A percentile compares a stretch with the other conserved stretches of the same genome.
Evolutionary conservation across 2,797 vertebrate genomes (phyloP).

Genomic region (Hafferia zeledoni): DNA sequence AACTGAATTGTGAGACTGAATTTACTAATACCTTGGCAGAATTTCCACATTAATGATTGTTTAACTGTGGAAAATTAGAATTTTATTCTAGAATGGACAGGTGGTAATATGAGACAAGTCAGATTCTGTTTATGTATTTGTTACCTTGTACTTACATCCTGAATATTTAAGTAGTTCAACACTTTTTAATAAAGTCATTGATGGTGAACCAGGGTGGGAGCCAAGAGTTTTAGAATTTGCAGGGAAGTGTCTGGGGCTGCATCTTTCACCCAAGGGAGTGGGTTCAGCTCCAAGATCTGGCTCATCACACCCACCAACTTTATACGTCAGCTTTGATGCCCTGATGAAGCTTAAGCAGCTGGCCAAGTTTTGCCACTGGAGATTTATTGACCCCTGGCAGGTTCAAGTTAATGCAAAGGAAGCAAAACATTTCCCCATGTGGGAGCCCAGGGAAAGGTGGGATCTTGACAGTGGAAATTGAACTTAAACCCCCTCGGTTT

Average conservation of each 20-base stretch:
- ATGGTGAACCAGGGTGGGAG: background rate
- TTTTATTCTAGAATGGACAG: conserved; percentile 47
- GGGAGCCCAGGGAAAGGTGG: background rate
- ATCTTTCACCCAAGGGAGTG: accelerated
- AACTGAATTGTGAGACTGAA: conserved; percentile 47
- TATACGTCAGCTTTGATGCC: accelerated
- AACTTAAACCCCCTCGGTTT: accelerated
- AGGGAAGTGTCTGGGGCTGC: background rate
- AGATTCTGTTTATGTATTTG: conserved; percentile 50
- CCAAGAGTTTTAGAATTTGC: background rate
- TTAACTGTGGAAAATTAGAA: conserved; percentile 64
- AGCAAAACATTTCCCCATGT: background rate
- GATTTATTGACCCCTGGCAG: accelerated
- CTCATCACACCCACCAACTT: accelerated
- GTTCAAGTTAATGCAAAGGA: background rate
- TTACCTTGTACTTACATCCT: conserved; percentile 51
- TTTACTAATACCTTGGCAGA: conserved; percentile 78
- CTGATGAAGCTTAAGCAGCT: background rate
- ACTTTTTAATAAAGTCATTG: background rate
- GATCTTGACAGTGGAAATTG: background rate
- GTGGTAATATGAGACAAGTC: conserved; percentile 42
- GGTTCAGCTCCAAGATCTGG: background rate
- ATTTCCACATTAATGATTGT: conserved; percentile 79
- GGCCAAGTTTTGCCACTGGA: accelerated
- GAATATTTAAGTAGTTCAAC: conserved; percentile 39